Evolutionary conservation across 2,797 vertebrate species (phyloP).

Genomic region (Arrhamphus sclerolepis): DNA sequence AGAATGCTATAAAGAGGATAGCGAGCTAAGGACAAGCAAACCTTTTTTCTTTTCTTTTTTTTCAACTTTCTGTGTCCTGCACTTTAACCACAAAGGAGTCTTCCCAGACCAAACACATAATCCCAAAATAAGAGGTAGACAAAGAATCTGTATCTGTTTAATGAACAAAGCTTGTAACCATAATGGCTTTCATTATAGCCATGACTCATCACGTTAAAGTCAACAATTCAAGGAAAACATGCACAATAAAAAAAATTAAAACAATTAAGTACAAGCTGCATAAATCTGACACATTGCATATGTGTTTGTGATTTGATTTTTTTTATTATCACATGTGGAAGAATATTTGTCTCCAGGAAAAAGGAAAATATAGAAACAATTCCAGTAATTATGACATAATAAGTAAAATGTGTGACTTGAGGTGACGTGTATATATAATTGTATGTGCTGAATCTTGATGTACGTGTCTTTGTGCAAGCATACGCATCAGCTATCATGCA

Average conservation of each 20-base stretch:
- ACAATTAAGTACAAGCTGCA: not conserved
- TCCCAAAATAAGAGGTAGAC: constrained; percentile 18
- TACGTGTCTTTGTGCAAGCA: constrained; percentile 5
- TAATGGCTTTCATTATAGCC: not conserved
- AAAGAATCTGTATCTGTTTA: not conserved
- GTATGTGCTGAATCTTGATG: constrained; percentile 1
- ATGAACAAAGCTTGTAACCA: not conserved
- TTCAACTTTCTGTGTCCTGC: not conserved
- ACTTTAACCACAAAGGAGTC: not conserved
- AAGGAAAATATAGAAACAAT: constrained; percentile 33
- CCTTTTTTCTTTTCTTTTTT: too few relatives aligned
- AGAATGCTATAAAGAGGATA: too few relatives aligned
- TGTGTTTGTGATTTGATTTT: constrained; percentile 1
- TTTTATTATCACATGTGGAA: not conserved
- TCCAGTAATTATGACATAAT: constrained; percentile 42
- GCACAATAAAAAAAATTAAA: too few relatives aligned
- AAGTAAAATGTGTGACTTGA: constrained; percentile 29
- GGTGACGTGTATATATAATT: constrained; percentile 16
- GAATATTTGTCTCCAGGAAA: constrained; percentile 4
- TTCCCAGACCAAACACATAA: constrained; percentile 13
- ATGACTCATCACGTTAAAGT: not conserved
- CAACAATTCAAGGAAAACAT: not conserved
- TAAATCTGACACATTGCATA: not conserved
- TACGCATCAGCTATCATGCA: not conserved
- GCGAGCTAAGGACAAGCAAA: too few relatives aligned